phyloP scores from a whole-genome alignment of 2,797 vertebrate species.

The Molossus alvarezi region DNA sequence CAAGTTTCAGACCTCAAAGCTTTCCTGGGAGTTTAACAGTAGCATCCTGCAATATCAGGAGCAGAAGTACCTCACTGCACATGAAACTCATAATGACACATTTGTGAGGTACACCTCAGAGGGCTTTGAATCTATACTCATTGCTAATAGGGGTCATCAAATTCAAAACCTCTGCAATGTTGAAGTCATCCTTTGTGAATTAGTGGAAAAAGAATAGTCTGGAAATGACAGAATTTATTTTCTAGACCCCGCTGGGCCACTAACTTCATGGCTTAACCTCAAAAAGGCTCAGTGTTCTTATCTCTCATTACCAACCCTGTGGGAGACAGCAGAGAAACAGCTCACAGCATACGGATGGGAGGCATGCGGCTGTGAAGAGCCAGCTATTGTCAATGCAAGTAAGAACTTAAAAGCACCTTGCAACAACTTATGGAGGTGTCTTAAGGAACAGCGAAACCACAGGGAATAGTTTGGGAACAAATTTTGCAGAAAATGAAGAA shows the following conservation, averaged over 20 bases:
- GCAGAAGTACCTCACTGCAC: not conserved
- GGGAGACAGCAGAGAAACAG: not conserved
- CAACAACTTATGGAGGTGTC: not conserved
- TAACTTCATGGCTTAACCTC: not conserved
- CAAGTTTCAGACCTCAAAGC: constrained; percentile 56
- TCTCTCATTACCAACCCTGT: not conserved
- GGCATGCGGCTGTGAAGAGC: not conserved
- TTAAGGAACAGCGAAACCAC: not conserved
- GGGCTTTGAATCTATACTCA: not conserved
- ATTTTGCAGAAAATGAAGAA: not conserved
- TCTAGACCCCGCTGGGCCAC: not conserved
- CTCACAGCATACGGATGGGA: not conserved
- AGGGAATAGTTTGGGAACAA: not conserved
- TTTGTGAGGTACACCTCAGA: not conserved
- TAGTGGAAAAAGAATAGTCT: not conserved
- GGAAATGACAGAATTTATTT: not conserved
- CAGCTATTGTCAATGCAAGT: not conserved
- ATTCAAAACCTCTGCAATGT: not conserved
- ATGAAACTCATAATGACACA: not conserved
- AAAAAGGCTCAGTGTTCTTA: not conserved
- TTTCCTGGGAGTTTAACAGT: constrained; percentile 56
- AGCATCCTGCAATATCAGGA: not conserved
- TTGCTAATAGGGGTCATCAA: not conserved
- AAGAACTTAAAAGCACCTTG: not conserved
- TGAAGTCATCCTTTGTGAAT: constrained; percentile 19